Evolutionary conservation across 1,140 invertebrate genomes (phyloP), one percentile per base, ranked within the genome.

Genomic region (Diorhabda sublineata): DNA sequence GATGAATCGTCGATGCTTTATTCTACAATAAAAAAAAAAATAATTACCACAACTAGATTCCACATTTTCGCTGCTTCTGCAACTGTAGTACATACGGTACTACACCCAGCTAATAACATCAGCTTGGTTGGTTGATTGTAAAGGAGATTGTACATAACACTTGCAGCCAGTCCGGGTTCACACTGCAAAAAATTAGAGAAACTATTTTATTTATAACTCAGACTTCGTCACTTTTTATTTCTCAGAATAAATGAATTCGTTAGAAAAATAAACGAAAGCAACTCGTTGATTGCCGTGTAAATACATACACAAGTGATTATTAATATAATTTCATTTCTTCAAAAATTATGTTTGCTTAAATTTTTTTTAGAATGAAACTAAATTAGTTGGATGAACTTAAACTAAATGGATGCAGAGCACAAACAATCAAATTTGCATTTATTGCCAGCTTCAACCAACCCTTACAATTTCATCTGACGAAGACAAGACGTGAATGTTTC

Each of bases 51-150:
- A 78, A 99, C 92, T 57, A 99, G 86, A 84, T 99, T 99, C 97
- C 98, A 99, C 94, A 99, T 98, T 84, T 98, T 98, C 43, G 98
- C 97, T 45, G 97, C 96, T 84, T 99, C 97, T 1, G 97, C 97
- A 2, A 99, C 96, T 58, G 97, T 98, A 5, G 98, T 99, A 77
- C 97, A 99, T n/a, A 99, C 98, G 3, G 97, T 98, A 73, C 95
- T 98, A 82, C 98, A 99, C 61, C 98, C 98, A 3, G 95, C 94
- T 43, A 99, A 84, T 62, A 99, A 83, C 86, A 99, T 95, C 71
- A 99, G 84, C 84, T 99, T 99, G 75, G 94, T 92, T 41, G 97
- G 97, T 65, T 90, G 89, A 80, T 96, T 96, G 85, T 99, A 99
- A 58, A 99, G 86, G 61, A 99, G 86, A 84, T 99, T 97, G 84